Evolutionary conservation across 2,797 vertebrate species (phyloP).

Genomic region (Macropodus opercularis): DNA sequence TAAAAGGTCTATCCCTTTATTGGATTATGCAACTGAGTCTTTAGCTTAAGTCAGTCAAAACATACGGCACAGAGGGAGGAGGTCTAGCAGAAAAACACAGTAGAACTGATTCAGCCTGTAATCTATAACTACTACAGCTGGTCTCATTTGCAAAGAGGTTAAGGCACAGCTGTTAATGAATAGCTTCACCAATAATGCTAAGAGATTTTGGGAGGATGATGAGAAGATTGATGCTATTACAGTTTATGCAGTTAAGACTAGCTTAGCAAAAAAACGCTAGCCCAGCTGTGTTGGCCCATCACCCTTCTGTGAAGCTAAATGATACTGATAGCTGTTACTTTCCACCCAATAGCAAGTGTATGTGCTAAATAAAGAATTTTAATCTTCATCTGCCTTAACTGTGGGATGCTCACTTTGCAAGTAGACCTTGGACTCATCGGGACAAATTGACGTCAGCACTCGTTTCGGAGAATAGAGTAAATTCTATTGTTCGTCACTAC

Average conservation of each 20-base stretch:
- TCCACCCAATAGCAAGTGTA: too few species aligned
- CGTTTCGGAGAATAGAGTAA: neutral
- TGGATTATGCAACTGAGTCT: slow-evolving; percentile 36
- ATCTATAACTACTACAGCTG: slow-evolving; percentile 18
- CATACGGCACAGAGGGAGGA: slow-evolving; percentile 24
- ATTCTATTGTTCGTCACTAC: neutral
- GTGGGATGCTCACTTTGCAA: neutral
- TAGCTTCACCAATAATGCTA: too few species aligned
- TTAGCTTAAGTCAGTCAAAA: slow-evolving; percentile 29
- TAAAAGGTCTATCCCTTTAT: slow-evolving; percentile 29
- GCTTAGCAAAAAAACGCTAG: neutral
- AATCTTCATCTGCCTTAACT: neutral
- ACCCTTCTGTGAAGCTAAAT: too few species aligned
- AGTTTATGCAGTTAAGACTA: neutral
- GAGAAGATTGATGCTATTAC: neutral
- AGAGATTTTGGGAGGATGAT: too few species aligned
- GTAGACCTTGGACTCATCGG: neutral
- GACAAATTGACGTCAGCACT: neutral
- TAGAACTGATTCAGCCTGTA: slow-evolving; percentile 14
- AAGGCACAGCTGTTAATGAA: too few species aligned
- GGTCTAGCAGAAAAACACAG: slow-evolving; percentile 12
- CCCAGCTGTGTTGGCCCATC: too few species aligned
- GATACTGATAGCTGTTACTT: too few species aligned
- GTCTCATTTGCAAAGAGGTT: slow-evolving; percentile 19
- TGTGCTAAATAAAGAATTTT: too few species aligned